Evolutionary conservation across 1,140 invertebrate genomes (phyloP).

Genomic region (Aphis gossypii): DNA sequence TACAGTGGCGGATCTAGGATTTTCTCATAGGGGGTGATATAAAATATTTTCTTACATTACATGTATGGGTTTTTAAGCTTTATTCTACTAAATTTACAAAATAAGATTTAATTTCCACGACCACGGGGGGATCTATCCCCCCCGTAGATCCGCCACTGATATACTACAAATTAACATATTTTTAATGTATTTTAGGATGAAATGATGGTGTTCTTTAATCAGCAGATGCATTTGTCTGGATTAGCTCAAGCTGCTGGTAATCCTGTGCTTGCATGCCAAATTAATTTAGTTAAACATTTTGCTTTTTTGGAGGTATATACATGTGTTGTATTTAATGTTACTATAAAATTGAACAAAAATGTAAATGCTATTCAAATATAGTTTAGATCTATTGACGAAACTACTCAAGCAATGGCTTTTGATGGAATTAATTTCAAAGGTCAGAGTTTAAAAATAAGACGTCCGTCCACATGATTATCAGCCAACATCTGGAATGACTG

Average conservation of each 20-base stretch:
- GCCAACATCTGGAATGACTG: constrained; percentile 95
- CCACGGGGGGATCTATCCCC: no score
- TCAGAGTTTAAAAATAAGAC: constrained; percentile 97
- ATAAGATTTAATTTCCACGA: no score
- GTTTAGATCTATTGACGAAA: constrained; percentile 98
- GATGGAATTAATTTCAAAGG: constrained; percentile 99
- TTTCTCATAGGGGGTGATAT: no score
- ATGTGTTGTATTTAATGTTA: background rate
- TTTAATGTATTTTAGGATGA: constrained; percentile 73
- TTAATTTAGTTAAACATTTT: constrained; percentile 99
- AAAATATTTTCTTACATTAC: no score
- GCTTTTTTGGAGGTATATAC: constrained; percentile 93
- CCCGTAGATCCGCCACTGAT: no score
- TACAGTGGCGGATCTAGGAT: no score
- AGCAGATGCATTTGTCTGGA: constrained; percentile 98
- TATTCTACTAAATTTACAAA: no score
- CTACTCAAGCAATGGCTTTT: constrained; percentile 99
- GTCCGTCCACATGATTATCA: constrained; percentile 99
- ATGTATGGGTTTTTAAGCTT: no score
- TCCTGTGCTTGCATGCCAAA: constrained; percentile 97
- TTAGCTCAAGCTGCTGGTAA: constrained; percentile 98
- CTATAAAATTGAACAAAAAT: background rate
- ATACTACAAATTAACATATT: background rate
- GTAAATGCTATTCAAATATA: constrained; percentile 64
- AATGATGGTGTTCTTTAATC: constrained; percentile 99